Conservation (phyloP, 1,140 invertebrate genomes). For the Sitobion miscanthi region DNA sequence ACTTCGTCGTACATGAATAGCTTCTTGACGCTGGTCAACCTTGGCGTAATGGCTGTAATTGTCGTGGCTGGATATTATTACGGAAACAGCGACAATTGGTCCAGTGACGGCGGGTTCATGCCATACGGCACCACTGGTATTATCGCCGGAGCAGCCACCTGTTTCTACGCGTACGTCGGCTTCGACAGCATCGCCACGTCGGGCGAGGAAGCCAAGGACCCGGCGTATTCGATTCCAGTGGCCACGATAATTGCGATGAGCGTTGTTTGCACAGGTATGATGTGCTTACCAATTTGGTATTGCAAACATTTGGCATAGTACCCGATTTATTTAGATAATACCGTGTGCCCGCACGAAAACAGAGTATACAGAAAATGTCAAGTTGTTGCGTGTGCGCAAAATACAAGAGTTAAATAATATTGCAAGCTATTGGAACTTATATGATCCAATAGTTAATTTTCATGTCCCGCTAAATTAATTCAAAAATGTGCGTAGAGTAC, state of each 20-base stretch:
- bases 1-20: conserved; percentile 85
- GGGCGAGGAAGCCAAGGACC: conserved; percentile 71
- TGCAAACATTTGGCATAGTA: too few relatives aligned
- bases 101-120: conserved; percentile 75
- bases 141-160: conserved; percentile 85
- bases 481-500: too few relatives aligned
- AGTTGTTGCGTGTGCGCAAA: too few relatives aligned
- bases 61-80: conserved; percentile 81
- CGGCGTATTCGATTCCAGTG: conserved; percentile 69
- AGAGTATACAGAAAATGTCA: too few relatives aligned
- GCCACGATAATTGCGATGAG: conserved; percentile 67
- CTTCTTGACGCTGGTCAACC: conserved; percentile 78
- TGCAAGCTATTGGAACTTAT: too few relatives aligned
- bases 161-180: conserved; percentile 91
- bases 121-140: conserved; percentile 82
- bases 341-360: too few relatives aligned
- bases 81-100: conserved; percentile 83
- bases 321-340: too few relatives aligned
- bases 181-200: conserved; percentile 86
- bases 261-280: conserved; percentile 59
- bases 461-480: too few relatives aligned
- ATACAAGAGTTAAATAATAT: too few relatives aligned
- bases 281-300: too few relatives aligned
- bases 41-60: conserved; percentile 76
- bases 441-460: too few relatives aligned